phyloP scores from a whole-genome alignment of 2,888 invertebrate genomes.

The Drosophila peninsularis region DNA sequence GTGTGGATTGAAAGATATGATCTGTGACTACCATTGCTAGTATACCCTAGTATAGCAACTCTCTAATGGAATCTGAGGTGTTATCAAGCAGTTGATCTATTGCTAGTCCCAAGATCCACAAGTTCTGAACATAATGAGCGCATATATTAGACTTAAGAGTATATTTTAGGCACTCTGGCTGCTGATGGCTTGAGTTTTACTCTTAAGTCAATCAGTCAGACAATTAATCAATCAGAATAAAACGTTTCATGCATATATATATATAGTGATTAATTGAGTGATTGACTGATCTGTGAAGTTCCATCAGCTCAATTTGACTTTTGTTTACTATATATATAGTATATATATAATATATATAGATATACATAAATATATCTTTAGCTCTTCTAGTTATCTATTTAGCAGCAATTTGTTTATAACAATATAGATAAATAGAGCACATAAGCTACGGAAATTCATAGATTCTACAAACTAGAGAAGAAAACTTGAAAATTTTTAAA shows the following conservation, averaged over 20 bases:
- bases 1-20: not conserved
- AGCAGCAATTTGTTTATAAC: constrained; percentile 47
- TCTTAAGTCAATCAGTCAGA: not conserved
- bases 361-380: not conserved
- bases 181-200: not conserved
- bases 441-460: constrained; percentile 33
- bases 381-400: not conserved
- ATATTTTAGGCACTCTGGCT: not conserved
- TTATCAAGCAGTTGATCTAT: not conserved
- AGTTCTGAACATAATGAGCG: not conserved
- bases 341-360: no score
- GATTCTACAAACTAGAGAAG: not conserved
- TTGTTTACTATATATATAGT: not conserved
- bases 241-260: not conserved
- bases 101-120: not conserved
- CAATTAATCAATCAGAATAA: not conserved
- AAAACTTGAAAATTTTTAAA: not conserved
- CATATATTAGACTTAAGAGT: no score
- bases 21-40: not conserved
- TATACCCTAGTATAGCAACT: not conserved
- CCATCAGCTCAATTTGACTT: no score
- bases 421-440: constrained; percentile 47
- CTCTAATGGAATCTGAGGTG: not conserved
- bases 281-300: no score
- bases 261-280: not conserved